A percentile compares a stretch with the other conserved stretches of the same genome.
These are phyloP conservation scores for Rhagonycha fulva DNA, from an alignment of 2,888 invertebrate species.

Conservation along the genomic window DNA sequence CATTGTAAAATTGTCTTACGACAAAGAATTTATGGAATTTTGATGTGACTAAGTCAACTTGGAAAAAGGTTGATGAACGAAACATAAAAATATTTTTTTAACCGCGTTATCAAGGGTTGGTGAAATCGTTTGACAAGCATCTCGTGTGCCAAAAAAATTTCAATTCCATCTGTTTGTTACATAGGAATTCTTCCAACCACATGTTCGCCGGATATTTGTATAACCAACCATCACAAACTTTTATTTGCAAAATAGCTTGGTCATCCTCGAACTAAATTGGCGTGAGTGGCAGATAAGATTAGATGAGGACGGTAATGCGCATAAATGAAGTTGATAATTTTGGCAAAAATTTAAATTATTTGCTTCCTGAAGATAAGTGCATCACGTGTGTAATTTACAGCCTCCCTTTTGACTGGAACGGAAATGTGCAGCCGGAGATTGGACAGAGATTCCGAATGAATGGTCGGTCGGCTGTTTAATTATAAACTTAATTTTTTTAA, in stretches of 20 bases:
- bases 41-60: background rate
- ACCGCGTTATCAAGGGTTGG: background rate
- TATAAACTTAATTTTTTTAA: constrained; percentile 2
- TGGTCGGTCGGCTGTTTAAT: constrained; percentile 8
- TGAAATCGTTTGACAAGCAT: background rate
- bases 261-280: constrained; percentile 12
- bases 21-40: background rate
- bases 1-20: background rate
- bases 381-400: constrained; percentile 14
- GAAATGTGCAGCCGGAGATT: constrained; percentile 17
- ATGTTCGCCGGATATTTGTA: too few relatives aligned
- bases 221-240: background rate
- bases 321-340: constrained; percentile 15
- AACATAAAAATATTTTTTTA: background rate
- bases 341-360: constrained; percentile 21
- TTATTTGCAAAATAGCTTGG: constrained; percentile 6
- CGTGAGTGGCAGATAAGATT: constrained; percentile 12
- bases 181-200: background rate
- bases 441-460: constrained; percentile 9
- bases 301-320: constrained; percentile 7
- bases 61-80: background rate
- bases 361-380: constrained; percentile 17
- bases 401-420: constrained; percentile 3
- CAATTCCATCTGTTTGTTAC: background rate
- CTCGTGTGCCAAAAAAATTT: background rate